A percentile compares a stretch with the other conserved stretches of the same genome.
Conservation (phyloP, 2,888 invertebrate species). For the Idaea aversata region DNA sequence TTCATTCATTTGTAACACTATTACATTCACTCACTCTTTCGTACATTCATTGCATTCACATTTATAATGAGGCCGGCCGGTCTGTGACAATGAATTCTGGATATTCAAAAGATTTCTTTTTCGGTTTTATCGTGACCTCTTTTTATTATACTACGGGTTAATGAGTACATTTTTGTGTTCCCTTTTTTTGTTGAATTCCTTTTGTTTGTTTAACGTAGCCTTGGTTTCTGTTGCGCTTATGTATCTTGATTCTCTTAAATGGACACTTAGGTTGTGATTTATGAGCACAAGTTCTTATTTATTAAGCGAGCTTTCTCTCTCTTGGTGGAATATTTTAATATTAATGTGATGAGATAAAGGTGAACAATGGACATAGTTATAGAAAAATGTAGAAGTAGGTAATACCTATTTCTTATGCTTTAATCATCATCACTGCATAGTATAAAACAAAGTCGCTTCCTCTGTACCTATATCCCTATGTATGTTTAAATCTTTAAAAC, state of each 20-base stretch:
- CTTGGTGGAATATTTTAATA: neutral
- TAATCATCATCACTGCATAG: neutral
- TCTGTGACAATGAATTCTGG: conserved; percentile 28
- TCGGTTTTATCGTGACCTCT: conserved; percentile 26
- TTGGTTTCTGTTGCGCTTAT: neutral
- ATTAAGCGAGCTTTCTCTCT: neutral
- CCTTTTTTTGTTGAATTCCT: conserved; percentile 13
- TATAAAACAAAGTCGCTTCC: no score
- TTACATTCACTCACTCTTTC: conserved; percentile 18
- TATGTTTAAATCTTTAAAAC: no score
- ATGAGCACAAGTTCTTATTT: neutral
- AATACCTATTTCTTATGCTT: neutral
- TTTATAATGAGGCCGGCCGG: neutral
- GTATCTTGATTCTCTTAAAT: neutral
- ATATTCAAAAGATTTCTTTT: conserved; percentile 24
- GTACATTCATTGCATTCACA: conserved; percentile 13
- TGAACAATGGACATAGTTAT: neutral
- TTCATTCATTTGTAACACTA: conserved; percentile 25
- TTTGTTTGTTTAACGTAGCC: neutral
- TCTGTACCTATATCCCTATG: no score
- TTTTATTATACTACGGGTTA: conserved; percentile 12
- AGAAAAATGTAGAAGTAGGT: neutral
- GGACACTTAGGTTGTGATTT: neutral
- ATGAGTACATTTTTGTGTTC: conserved; percentile 21
- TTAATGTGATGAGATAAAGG: neutral